A percentile compares a stretch with the other conserved stretches of the same genome.
Evolutionary conservation across 2,113 vertebrate genomes (phyloP).

Genomic region (Larimichthys polyactis): DNA sequence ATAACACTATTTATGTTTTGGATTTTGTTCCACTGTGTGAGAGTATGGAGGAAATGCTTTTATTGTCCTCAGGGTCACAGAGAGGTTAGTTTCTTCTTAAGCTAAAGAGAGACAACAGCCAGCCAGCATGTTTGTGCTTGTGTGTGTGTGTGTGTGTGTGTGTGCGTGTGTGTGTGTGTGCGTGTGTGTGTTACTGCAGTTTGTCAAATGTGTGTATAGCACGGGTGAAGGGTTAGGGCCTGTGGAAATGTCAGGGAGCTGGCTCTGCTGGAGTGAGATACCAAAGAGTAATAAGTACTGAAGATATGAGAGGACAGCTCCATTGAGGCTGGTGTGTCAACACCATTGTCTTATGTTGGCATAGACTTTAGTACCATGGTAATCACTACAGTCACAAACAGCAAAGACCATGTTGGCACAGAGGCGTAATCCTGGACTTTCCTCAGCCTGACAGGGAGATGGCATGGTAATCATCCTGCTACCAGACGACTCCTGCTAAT

Average conservation of each 20-base stretch:
- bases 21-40: constrained; percentile 15
- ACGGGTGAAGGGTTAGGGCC: constrained; percentile 61
- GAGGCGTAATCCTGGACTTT: constrained; percentile 77
- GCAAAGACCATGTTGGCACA: constrained; percentile 72
- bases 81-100: constrained; percentile 51
- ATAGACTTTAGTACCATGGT: constrained; percentile 55
- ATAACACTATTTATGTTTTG: constrained; percentile 39
- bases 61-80: constrained; percentile 49
- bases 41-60: constrained; percentile 30
- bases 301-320: constrained; percentile 70
- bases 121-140: constrained; percentile 45
- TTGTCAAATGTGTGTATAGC: constrained; percentile 47
- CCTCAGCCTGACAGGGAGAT: constrained; percentile 73
- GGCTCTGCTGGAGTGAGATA: constrained; percentile 70
- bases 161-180: constrained; percentile 37
- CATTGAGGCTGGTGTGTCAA: constrained; percentile 63
- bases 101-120: constrained; percentile 48
- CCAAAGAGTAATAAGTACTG: constrained; percentile 65
- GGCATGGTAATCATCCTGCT: constrained; percentile 78
- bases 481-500: constrained; percentile 80
- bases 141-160: constrained; percentile 22
- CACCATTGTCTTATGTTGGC: constrained; percentile 67
- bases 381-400: constrained; percentile 71
- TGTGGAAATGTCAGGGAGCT: constrained; percentile 60
- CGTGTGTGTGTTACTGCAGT: constrained; percentile 13